Base-by-base conservation (phyloP, 2,888 invertebrate species). In the Eupithecia centaureata region DNA sequence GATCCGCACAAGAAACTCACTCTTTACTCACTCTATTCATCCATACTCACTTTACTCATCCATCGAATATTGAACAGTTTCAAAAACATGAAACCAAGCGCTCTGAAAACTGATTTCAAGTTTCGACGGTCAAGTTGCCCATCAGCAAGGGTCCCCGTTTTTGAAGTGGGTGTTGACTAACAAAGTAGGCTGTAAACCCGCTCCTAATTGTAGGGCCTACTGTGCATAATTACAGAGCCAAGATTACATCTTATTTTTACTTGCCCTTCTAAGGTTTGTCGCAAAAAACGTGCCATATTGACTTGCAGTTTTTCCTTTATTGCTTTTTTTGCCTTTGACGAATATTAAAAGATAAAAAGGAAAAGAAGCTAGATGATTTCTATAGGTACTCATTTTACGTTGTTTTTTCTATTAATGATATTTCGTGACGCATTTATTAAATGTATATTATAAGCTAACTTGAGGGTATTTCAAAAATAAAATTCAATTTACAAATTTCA, bases 311-410 rank as follows among this genome's bases (percentile, higher is more conserved):
- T 74, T 79, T 74, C 74, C 74, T 62, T 83, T 80, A 82, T 84
- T 85, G 78, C 82, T 81, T 80, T 82, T 77, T 81, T 78, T 77
- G 72, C 70, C 74, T 74, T 79, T 71, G 70, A 63, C 70, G 73
- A 81, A 76, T 79, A 79, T 69, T 61, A 67, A 64, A 77, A 71
- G 61, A 64, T 13, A 30, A 47, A 18, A 18, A 10, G 18, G 42
- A 42, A 42, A n/a, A 7, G 38, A n/a, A n/a, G 38, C 3, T n/a
- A n/a, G n/a, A n/a, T n/a, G n/a, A n/a, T n/a, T n/a, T n/a, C n/a
- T n/a, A n/a, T n/a, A n/a, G n/a, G n/a, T n/a, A n/a, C n/a, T n/a
- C n/a, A n/a, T n/a, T n/a, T n/a, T n/a, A n/a, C n/a, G n/a, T n/a
- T n/a, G n/a, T n/a, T n/a, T n/a, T n/a, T n/a, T n/a, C n/a, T n/a